These are phyloP conservation scores for Perizoma flavofasciatum DNA, from an alignment of 2,888 invertebrate genomes.

Conservation along the genomic window DNA sequence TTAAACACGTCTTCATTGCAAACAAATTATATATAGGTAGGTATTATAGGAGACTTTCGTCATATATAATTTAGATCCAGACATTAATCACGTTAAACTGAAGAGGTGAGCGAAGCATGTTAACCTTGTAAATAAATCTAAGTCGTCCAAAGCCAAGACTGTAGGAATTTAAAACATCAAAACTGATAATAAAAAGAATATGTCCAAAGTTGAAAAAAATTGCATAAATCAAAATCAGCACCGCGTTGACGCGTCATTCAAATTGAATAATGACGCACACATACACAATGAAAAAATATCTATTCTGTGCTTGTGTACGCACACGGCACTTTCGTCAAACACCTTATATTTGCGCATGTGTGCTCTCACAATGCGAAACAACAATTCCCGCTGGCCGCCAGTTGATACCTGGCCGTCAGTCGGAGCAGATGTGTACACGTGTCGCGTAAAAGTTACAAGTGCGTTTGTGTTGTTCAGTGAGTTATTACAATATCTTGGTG, in stretches of 20 bases:
- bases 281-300: constrained; percentile 35
- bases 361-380: constrained; percentile 54
- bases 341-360: constrained; percentile 46
- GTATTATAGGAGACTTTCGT: too few species aligned
- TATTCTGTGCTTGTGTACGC: constrained; percentile 26
- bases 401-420: constrained; percentile 62
- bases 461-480: constrained; percentile 67
- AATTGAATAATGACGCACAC: constrained; percentile 50
- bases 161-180: not conserved
- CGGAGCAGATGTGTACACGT: constrained; percentile 53
- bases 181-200: not conserved
- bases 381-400: constrained; percentile 48
- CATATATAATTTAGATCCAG: too few species aligned
- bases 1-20: too few species aligned
- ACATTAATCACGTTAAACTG: too few species aligned
- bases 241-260: constrained; percentile 50
- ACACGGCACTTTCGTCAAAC: constrained; percentile 58
- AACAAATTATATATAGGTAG: too few species aligned
- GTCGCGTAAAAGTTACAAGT: constrained; percentile 46
- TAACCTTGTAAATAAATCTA: not conserved
- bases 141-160: not conserved
- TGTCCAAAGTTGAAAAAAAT: constrained; percentile 17
- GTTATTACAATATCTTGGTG: constrained; percentile 61
- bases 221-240: constrained; percentile 25
- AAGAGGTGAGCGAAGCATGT: too few species aligned